These are phyloP conservation scores for Ophioderma brevispina DNA, from an alignment of 35 echinoderm and acorn worm species.

Conservation along the genomic window DNA sequence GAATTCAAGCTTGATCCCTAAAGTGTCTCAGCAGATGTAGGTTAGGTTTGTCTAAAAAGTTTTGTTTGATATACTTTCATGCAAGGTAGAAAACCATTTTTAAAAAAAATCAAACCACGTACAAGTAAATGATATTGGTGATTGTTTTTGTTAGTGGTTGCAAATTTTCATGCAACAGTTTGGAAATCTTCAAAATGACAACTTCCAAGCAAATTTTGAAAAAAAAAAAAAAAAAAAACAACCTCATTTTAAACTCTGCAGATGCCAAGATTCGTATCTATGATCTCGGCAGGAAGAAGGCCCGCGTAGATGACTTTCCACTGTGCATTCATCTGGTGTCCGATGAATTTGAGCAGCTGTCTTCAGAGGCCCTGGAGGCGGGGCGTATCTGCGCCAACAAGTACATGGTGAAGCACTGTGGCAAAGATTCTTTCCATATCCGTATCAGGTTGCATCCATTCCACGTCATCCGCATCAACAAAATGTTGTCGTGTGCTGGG, in stretches of 20 bases:
- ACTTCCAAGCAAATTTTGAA: too few species aligned
- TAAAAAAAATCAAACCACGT: too few species aligned
- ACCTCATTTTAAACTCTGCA: conserved; percentile 15
- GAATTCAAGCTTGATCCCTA: too few species aligned
- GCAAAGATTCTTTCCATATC: conserved; percentile 98
- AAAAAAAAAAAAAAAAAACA: too few species aligned
- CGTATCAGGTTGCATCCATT: conserved; percentile 94
- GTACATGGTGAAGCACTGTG: conserved; percentile 99
- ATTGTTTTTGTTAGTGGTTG: too few species aligned
- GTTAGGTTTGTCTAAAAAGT: too few species aligned
- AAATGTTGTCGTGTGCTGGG: conserved; percentile 99
- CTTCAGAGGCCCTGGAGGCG: conserved; percentile 95
- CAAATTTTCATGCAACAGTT: too few species aligned
- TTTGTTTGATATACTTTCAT: too few species aligned
- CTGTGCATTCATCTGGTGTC: conserved; percentile 97
- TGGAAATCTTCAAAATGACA: too few species aligned
- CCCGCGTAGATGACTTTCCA: conserved; percentile 93
- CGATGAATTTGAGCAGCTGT: conserved; percentile 98
- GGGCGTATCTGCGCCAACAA: conserved; percentile 99
- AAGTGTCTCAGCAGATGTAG: too few species aligned
- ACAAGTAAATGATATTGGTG: too few species aligned
- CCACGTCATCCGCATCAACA: conserved; percentile 99
- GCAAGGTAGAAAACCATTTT: too few species aligned
- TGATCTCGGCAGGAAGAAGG: conserved; percentile 98
- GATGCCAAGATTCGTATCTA: conserved; percentile 99